Conservation (phyloP, 1,140 invertebrate genomes). For the Belonocnema kinseyi region DNA sequence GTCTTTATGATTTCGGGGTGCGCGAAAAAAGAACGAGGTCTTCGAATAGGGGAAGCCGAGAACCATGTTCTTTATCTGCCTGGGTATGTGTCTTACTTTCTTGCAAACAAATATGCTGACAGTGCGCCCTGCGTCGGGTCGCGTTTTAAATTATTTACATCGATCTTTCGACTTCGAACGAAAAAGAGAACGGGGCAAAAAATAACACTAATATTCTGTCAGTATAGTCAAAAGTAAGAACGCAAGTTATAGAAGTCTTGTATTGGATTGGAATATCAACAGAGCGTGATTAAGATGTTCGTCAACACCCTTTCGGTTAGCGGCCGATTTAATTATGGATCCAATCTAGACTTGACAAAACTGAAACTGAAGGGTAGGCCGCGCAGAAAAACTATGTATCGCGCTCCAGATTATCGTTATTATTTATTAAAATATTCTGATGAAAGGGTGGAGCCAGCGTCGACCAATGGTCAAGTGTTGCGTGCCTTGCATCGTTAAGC, state of each 20-base stretch:
- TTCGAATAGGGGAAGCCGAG: conserved; percentile 53
- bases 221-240: neutral
- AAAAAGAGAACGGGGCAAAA: conserved; percentile 35
- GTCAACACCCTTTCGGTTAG: neutral
- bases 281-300: conserved; percentile 56
- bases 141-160: conserved; percentile 69
- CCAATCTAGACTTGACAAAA: conserved; percentile 42
- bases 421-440: conserved; percentile 72
- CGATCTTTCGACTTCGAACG: neutral
- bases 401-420: conserved; percentile 59
- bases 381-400: neutral
- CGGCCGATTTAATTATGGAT: conserved; percentile 60
- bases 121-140: conserved; percentile 56
- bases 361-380: too few species aligned
- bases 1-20: conserved; percentile 70
- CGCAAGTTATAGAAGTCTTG: neutral
- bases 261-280: conserved; percentile 39
- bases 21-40: conserved; percentile 48
- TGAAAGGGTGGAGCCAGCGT: conserved; percentile 68
- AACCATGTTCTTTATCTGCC: conserved; percentile 73
- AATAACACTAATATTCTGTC: conserved; percentile 42
- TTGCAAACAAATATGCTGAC: conserved; percentile 68
- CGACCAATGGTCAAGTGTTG: conserved; percentile 68
- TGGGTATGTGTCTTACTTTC: conserved; percentile 67
- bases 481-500: conserved; percentile 69